Evolutionary conservation across 2,797 vertebrate species (phyloP).

Genomic region (Coregonus suidteri): DNA sequence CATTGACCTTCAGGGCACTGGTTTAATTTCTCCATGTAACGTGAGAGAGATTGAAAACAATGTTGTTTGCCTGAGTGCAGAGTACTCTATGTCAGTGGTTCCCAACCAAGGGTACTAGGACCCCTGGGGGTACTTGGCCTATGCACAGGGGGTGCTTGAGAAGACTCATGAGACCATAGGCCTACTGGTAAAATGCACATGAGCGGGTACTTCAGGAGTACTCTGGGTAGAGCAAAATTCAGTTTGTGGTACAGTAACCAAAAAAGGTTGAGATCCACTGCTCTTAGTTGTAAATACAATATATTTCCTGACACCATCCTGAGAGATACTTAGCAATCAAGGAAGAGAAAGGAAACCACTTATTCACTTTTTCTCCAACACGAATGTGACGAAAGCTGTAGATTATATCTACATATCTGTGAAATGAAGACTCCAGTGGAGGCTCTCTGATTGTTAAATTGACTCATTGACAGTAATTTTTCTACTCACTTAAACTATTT

Average conservation of each 20-base stretch:
- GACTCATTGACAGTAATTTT: too few relatives aligned
- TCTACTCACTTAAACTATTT: too few relatives aligned
- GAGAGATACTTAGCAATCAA: neutral
- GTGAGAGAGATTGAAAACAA: slow-evolving; percentile 38
- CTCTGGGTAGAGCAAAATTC: too few relatives aligned
- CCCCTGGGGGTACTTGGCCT: too few relatives aligned
- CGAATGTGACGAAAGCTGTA: neutral
- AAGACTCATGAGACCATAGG: too few relatives aligned
- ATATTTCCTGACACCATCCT: neutral
- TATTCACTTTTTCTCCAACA: neutral
- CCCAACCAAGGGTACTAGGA: too few relatives aligned
- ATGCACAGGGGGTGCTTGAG: too few relatives aligned
- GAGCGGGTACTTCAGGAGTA: too few relatives aligned
- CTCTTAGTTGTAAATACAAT: neutral
- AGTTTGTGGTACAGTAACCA: too few relatives aligned
- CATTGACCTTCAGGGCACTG: slow-evolving; percentile 58
- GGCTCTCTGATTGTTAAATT: neutral
- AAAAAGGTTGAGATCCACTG: too few relatives aligned
- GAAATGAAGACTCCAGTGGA: neutral
- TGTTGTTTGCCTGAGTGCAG: slow-evolving; percentile 5
- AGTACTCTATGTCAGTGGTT: neutral
- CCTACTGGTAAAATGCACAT: too few relatives aligned
- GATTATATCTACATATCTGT: neutral
- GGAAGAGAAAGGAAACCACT: neutral
- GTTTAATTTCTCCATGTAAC: slow-evolving; percentile 65